A percentile compares a stretch with the other conserved stretches of the same genome.
Conservation (phyloP, 2,113 vertebrate species). For the Stictonetta naevosa region DNA sequence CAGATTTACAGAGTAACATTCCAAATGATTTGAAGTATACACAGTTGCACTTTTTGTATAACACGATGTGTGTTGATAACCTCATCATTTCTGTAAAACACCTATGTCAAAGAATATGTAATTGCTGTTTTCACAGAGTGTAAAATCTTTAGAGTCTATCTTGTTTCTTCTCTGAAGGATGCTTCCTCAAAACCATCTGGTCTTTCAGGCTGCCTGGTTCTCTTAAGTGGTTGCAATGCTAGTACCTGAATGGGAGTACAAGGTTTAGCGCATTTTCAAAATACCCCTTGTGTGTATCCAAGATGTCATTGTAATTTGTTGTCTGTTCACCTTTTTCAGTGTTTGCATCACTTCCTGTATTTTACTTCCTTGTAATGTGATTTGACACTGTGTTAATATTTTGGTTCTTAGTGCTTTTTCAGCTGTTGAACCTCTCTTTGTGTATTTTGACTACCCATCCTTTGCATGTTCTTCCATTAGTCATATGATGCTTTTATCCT, state of each 20-base stretch:
- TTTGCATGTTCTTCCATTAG: background rate
- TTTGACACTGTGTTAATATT: background rate
- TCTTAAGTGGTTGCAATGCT: background rate
- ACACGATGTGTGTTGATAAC: background rate
- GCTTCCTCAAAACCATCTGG: fast-evolving
- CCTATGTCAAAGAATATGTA: background rate
- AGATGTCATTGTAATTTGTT: background rate
- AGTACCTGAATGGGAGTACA: background rate
- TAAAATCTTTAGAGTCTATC: background rate
- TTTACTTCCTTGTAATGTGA: background rate
- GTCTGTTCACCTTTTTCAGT: background rate
- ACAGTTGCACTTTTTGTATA: background rate
- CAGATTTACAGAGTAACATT: background rate
- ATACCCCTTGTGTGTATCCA: background rate
- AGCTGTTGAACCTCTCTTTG: background rate
- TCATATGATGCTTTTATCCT: background rate
- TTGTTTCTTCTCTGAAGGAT: background rate
- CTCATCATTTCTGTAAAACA: background rate
- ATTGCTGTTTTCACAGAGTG: background rate
- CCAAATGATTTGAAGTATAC: background rate
- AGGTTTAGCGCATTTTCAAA: background rate
- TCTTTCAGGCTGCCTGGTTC: background rate
- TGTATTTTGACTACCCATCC: background rate
- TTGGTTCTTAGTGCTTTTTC: background rate
- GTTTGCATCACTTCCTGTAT: background rate